A percentile compares a stretch with the other conserved stretches of the same genome.
These are phyloP conservation scores for Brachionus asplanchnoidis DNA, from an alignment of 1,140 invertebrate genomes.

Conservation along the genomic window DNA sequence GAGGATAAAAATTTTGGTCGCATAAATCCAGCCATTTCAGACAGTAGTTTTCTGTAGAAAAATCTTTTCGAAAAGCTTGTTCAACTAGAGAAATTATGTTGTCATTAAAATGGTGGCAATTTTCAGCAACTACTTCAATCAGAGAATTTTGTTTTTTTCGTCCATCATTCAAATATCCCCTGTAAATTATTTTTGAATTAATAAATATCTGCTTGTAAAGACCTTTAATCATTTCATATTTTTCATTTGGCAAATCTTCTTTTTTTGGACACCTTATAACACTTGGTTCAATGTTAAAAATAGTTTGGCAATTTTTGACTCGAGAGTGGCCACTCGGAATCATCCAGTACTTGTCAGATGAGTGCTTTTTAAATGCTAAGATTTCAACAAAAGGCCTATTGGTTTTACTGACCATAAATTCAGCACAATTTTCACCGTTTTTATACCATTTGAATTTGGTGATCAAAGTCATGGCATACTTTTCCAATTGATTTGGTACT, in stretches of 20 bases:
- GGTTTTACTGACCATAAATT: neutral
- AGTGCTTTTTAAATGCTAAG: constrained; percentile 2
- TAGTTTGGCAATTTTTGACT: neutral
- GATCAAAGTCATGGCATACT: neutral
- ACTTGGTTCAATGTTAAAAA: neutral
- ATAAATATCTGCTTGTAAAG: neutral
- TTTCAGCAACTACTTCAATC: constrained; percentile 15
- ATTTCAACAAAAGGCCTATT: constrained; percentile 25
- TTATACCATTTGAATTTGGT: neutral
- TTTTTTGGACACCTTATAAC: neutral
- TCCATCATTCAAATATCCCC: neutral
- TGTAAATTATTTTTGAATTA: constrained; percentile 10
- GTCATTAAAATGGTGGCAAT: constrained; percentile 12
- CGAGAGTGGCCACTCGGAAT: neutral
- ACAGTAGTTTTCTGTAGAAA: neutral
- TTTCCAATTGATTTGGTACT: neutral
- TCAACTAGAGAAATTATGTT: neutral
- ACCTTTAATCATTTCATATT: neutral
- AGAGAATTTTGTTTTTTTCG: neutral
- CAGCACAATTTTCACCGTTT: neutral
- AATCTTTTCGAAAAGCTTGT: neutral
- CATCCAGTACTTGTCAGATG: neutral
- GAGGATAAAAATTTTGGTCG: neutral
- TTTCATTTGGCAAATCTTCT: neutral
- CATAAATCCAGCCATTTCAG: neutral